Evolutionary conservation across 2,797 vertebrate genomes (phyloP), one percentile per base, ranked within the genome.

Genomic region (Enteromius trimaculatus): DNA sequence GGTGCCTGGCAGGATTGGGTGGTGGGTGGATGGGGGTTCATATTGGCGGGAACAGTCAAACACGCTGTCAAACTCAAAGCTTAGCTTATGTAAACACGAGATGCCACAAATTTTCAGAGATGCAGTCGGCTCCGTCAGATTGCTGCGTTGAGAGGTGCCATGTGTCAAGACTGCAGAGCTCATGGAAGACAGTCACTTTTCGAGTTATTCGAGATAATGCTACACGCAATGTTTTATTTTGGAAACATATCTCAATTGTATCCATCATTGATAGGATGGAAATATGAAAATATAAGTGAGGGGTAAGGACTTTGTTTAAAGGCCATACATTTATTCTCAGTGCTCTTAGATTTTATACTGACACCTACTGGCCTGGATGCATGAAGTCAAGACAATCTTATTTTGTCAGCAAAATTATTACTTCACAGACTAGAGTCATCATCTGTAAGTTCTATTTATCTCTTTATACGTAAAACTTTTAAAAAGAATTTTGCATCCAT

Each of bases 1-100:
- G 29, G 49, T 81, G 84, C 80, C 87, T 83, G 86, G 84, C 81
- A 58, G 76, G 74, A 26, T 70, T 81, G 82, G 64, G 85, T 83
- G 79, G 77, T 72, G 55, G 47, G 69, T n/a, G n/a, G n/a, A n/a
- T n/a, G 68, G 13, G 14, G 9, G 1, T 3, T 79, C 51, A 55
- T 39, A 19, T 29, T 42, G 66, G 85, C 70, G 72, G 81, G 31
- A 82, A 76, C 81, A 86, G 85, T 83, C 39, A 80, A 72, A 77
- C 74, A 58, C 71, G 29, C 70, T 58, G 80, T 84, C 71, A 51
- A 62, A 60, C 47, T 53, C 82, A 64, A 60, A 79, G 80, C 83
- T 65, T 2, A 34, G 70, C 47, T 82, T 31, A 79, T 58, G 70
- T 74, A 42, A 68, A 71, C 47, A 79, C 29, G 34, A 72, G 51